These are phyloP conservation scores for Coracopsis vasa DNA, from an alignment of 2,113 vertebrate genomes.

Conservation along the genomic window DNA sequence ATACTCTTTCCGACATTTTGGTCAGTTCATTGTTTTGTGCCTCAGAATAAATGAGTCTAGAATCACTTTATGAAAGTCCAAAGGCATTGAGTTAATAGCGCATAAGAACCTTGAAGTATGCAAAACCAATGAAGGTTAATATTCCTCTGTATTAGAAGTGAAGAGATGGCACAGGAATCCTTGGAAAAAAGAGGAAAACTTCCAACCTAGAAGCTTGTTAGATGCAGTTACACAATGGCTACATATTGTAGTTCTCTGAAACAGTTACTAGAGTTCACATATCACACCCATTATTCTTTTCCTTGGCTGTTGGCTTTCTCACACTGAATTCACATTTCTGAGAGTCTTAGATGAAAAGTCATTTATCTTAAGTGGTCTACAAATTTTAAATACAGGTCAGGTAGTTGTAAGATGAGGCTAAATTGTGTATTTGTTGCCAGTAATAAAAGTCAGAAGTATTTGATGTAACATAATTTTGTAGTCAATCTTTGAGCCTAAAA, in stretches of 20 bases:
- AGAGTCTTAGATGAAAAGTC: neutral
- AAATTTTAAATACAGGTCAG: neutral
- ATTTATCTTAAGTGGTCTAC: neutral
- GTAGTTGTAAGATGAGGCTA: neutral
- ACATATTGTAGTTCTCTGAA: neutral
- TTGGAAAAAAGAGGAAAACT: neutral
- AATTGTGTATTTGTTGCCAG: neutral
- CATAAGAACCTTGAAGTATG: neutral
- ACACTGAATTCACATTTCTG: accelerated
- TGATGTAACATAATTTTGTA: neutral
- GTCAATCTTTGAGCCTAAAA: neutral
- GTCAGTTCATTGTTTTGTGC: neutral
- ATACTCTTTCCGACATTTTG: neutral
- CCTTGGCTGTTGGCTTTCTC: neutral
- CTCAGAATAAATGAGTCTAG: neutral
- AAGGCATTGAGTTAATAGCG: neutral
- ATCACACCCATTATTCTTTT: accelerated
- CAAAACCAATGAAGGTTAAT: neutral
- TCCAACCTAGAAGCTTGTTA: neutral
- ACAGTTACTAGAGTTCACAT: neutral
- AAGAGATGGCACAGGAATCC: neutral
- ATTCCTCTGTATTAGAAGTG: neutral
- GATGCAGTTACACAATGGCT: neutral
- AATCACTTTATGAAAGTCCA: neutral
- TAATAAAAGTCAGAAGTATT: neutral